Evolutionary conservation across 2,888 invertebrate genomes (phyloP), one percentile per base, ranked within the genome.

Genomic region (Drymonia ruficornis): DNA sequence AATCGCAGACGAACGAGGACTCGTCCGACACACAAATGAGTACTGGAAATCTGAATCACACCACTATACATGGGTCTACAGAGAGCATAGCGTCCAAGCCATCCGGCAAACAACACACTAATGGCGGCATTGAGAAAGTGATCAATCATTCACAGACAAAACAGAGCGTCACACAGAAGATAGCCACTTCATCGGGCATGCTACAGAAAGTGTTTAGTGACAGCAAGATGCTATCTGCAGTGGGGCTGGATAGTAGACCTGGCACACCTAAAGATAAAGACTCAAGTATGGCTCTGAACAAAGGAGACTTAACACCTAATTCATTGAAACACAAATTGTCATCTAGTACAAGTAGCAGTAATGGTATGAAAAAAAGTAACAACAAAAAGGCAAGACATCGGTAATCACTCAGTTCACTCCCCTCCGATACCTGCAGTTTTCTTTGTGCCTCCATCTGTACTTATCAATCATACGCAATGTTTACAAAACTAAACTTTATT

Each of bases 351-450:
- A 85, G 87, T 45, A 86, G 76, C 56, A 78, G 73, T 56, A 88
- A 93, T 78, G 95, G 94, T 60, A 92, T 94, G 42, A 97, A 97
- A 83, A 97, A 97, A 76, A 96, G 94, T 80, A 95, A 94, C 70
- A 96, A 95, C 78, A 97, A 97, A 82, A 96, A 97, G 86, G 95
- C 96, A 18, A 94, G 96, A 74, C 97, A 97, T 87, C 95, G 97
- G 91, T 97, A 95, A 94, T 23, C 3, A 23, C 23, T 50, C 15
- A 13, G 11, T 2, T 16, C 34, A 29, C 19, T 3, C 11, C 31
- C 8, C 9, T 42, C 2, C 44, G 52, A 0, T 9, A 60, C 50
- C 56, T 59, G n/a, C n/a, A 57, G 51, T 18, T 46, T 56, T 46
- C 7, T 9, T 23, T 58, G 48, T 56, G 53, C 50, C 56, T 54